Evolutionary conservation across 2,797 vertebrate species (phyloP), one percentile per base, ranked within the genome.

Genomic region (Takifugu ocellatus): DNA sequence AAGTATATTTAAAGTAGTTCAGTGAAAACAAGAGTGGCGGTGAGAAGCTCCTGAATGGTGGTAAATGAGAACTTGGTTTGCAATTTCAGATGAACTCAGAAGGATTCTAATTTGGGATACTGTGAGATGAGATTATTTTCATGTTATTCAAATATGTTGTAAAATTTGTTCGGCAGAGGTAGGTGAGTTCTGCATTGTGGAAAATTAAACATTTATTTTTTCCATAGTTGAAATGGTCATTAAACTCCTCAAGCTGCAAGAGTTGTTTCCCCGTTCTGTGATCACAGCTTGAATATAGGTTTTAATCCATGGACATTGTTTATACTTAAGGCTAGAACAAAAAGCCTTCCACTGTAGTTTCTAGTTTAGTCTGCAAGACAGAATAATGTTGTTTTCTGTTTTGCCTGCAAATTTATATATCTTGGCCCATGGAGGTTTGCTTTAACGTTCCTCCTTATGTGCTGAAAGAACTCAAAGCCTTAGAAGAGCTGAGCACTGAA

Each of bases 31-130:
- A 65, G 69, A 63, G 53, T 21, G 21, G 54, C 52, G 51, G 16
- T 53, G 25, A 59, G 44, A 36, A 56, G 44, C 31, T 53, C 49
- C 29, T 54, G 51, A 74, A 73, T 56, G 54, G 49, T 56, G 77
- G 62, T 33, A 77, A 78, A 61, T 54, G n/a, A 63, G 27, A 64
- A 55, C 70, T 56, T 66, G 54, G 14, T 61, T 15, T 43, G 0
- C n/a, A 5, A 67, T 74, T 66, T 14, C 72, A 70, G 47, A 65
- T 29, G 48, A 24, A 27, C 39, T 21, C 24, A 46, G 48, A 67
- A 70, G 31, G 17, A 12, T 14, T 14, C 5, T 10, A 39, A 39
- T 39, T 12, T 10, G 4, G 14, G 3, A 10, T 14, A 14, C 36
- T 14, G 3, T 39, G 36, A 39, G 36, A 10, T 4, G 12, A 12